Conservation (phyloP, 2,113 vertebrate genomes). For the Ictidomys tridecemlineatus region DNA sequence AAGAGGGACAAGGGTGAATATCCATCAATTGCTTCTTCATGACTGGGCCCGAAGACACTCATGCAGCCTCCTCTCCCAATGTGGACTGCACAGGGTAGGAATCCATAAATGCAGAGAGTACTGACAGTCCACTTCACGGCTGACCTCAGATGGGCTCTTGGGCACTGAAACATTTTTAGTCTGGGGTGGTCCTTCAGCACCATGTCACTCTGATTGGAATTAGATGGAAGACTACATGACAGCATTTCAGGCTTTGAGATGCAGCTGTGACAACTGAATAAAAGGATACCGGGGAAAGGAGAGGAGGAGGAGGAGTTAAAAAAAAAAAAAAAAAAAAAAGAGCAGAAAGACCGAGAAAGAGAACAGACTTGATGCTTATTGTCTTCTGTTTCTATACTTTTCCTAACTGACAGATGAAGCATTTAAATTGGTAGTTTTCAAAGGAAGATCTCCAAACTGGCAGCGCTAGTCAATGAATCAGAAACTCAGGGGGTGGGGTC, state of each 20-base stretch:
- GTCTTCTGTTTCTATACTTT: background rate
- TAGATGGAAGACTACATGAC: background rate
- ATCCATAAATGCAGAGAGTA: background rate
- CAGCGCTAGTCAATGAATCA: background rate
- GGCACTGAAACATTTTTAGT: background rate
- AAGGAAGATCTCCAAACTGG: background rate
- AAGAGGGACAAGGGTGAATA: background rate
- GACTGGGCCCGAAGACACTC: background rate
- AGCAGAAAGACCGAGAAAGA: background rate
- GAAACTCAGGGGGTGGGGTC: background rate
- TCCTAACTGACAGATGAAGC: background rate
- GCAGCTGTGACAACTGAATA: background rate
- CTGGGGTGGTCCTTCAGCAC: background rate
- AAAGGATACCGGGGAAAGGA: background rate
- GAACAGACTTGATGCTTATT: background rate
- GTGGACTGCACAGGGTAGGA: too few species aligned
- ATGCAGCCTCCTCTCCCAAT: background rate
- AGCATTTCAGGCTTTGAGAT: background rate
- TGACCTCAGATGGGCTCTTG: background rate
- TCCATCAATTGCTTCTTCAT: background rate
- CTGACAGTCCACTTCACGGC: background rate
- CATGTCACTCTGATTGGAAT: background rate
- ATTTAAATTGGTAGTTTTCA: constrained; percentile 12
- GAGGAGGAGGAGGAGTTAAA: background rate
- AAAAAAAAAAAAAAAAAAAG: too few species aligned